Evolutionary conservation across 2,888 invertebrate species (phyloP).

Genomic region (Fissipunctia ypsillon): DNA sequence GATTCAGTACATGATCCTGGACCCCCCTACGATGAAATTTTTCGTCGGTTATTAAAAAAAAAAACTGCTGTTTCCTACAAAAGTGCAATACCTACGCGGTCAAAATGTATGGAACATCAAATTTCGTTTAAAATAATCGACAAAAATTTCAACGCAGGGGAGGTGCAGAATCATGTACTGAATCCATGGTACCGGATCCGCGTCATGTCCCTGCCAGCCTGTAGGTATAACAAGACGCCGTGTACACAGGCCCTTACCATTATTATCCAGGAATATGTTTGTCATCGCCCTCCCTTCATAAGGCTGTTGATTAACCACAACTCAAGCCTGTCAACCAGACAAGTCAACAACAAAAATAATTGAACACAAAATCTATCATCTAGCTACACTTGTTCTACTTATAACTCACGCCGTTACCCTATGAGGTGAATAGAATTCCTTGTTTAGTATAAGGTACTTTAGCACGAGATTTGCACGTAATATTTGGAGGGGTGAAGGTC

Average conservation of each 20-base stretch:
- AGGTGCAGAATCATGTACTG: no score
- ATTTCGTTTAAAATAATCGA: no score
- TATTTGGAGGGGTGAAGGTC: conserved; percentile 11
- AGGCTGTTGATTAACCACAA: conserved; percentile 38
- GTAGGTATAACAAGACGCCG: no score
- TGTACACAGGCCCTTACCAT: neutral
- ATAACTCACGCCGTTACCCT: conserved; percentile 28
- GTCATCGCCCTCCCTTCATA: neutral
- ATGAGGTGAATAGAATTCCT: conserved; percentile 83
- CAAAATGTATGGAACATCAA: no score
- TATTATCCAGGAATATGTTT: neutral
- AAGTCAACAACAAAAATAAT: conserved; percentile 45
- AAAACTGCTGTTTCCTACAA: no score
- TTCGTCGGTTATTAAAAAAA: no score
- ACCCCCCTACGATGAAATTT: no score
- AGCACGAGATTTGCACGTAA: conserved; percentile 11
- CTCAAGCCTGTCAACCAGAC: conserved; percentile 7
- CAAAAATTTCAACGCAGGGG: no score
- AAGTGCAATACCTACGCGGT: no score
- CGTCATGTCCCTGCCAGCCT: no score
- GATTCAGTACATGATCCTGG: no score
- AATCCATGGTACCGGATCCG: no score
- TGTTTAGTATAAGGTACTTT: conserved; percentile 30
- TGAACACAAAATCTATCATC: conserved; percentile 38
- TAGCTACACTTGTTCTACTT: conserved; percentile 58